Conservation (phyloP, 2,888 invertebrate genomes). For the Aphodius granarius region DNA sequence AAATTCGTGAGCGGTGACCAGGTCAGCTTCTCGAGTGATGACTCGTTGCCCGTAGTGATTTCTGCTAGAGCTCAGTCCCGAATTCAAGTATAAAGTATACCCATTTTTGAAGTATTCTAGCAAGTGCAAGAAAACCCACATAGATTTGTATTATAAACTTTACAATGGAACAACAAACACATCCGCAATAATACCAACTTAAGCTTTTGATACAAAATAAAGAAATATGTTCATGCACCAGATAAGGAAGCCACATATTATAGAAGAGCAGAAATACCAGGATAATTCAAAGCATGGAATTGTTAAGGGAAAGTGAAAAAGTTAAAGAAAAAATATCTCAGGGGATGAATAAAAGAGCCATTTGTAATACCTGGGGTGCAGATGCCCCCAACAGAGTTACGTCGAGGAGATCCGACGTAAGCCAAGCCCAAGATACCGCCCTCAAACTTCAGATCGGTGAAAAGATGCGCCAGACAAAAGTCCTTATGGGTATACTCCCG, state of each 20-base stretch:
- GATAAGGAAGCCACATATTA: not conserved
- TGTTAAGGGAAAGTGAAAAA: not conserved
- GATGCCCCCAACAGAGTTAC: conserved; percentile 94
- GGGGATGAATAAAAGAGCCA: not conserved
- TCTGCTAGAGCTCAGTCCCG: conserved; percentile 90
- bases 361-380: conserved; percentile 82
- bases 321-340: not conserved
- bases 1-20: conserved; percentile 95
- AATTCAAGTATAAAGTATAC: conserved; percentile 89
- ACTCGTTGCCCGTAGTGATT: conserved; percentile 95
- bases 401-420: conserved; percentile 91
- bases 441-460: conserved; percentile 95
- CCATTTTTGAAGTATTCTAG: conserved; percentile 93
- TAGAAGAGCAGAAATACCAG: not conserved
- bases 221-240: not conserved
- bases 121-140: conserved; percentile 25
- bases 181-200: too few relatives aligned
- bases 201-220: not conserved
- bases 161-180: too few relatives aligned
- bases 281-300: too few relatives aligned
- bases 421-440: conserved; percentile 94
- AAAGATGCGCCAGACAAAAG: conserved; percentile 94
- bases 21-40: conserved; percentile 92
- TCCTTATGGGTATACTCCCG: conserved; percentile 92
- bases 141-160: not conserved